Conservation (phyloP, 1,140 invertebrate genomes). For the Drosophila sp. region DNA sequence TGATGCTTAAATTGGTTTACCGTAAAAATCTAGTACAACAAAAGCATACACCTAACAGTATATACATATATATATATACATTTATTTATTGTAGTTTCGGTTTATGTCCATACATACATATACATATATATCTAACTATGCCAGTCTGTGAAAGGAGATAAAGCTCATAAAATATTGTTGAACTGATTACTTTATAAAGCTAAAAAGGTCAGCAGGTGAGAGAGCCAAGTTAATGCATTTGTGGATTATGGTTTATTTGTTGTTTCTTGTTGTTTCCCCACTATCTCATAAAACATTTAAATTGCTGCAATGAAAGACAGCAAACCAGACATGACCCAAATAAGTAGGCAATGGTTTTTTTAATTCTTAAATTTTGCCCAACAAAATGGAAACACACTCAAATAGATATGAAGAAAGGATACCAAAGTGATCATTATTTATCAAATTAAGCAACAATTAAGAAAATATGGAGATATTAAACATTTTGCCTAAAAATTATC, state of each 20-base stretch:
- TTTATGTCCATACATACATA: no score
- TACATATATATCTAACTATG: not conserved
- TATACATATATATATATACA: not conserved
- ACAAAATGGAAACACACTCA: no score
- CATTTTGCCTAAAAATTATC: no score
- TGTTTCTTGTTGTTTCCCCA: not conserved
- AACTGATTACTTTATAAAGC: not conserved
- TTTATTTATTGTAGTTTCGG: no score
- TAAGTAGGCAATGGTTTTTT: slow-evolving; percentile 2
- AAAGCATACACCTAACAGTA: not conserved
- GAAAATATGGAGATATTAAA: no score
- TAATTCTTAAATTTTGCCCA: not conserved
- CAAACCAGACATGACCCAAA: not conserved
- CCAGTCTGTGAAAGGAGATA: not conserved
- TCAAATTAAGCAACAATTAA: no score
- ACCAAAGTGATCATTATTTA: no score
- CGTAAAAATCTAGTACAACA: not conserved
- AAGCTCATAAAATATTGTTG: slow-evolving; percentile 8
- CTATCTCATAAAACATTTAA: slow-evolving; percentile 11
- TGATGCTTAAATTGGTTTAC: not conserved
- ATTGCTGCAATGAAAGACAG: not conserved
- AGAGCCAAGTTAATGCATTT: slow-evolving; percentile 8
- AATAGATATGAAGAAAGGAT: no score
- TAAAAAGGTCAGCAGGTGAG: slow-evolving; percentile 4
- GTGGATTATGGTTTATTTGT: slow-evolving; percentile 5